Base-by-base conservation (phyloP, 2,797 vertebrate genomes). In the Peromyscus eremicus region DNA sequence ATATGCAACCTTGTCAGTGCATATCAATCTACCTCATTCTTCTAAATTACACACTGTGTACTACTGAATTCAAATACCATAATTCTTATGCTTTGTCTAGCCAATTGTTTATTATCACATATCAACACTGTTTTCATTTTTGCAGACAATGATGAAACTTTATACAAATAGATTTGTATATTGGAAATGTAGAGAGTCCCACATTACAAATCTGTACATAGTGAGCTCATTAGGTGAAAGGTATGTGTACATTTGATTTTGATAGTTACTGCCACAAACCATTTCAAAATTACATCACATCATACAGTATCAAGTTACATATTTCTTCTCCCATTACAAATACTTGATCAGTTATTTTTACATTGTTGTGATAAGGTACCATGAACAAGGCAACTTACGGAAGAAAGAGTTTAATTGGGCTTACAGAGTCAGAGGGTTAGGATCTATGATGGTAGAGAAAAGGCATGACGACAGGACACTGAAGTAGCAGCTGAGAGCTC, bases 211-310 rank as follows among this genome's bases (percentile, higher is more conserved):
- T 80, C 16, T 93, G 14, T 40, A 27, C 71, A 68, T 29, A 40
- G 21, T 55, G 9, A 13, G 62, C 49, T 60, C 27, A 23, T 9
- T 94, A 40, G 14, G 23, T 76, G 40, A 87, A 90, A 80, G 10
- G 29, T 55, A 17, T n/a, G 34, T 27, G 32, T 9, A n/a, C 75
- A 92, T 55, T 75, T 95, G 49, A 90, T 55, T 95, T 93, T 87
- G 29, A 90, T 77, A 94, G 88, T 73, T 37, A 32, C 29, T 70
- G 16, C 21, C 80, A 91, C 85, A 82, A 62, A 95, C 34, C 32
- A 11, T 91, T 81, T 82, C 49, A 52, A 85, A 96, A 85, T 60
- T 60, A 81, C 12, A 57, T 82, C 80, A 16, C 14, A 23, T 73
- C 73, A 87, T 55, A 73, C 49, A 83, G 34, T 73, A 76, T 84